These are phyloP conservation scores for Nyctalus aviator DNA, from an alignment of 2,797 vertebrate genomes.

Conservation along the genomic window DNA sequence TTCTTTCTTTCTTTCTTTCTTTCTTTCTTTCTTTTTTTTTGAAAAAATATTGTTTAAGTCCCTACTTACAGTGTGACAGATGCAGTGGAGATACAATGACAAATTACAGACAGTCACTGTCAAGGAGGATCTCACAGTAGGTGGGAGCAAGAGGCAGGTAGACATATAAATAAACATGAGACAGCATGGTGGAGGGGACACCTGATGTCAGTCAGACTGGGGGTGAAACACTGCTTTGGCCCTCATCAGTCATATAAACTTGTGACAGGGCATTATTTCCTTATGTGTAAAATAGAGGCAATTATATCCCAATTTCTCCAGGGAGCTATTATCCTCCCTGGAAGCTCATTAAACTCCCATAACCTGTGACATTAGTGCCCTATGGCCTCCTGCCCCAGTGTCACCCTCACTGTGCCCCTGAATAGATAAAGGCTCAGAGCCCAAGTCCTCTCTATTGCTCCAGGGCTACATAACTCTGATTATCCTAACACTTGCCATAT, in stretches of 20 bases:
- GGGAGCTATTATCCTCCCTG: neutral
- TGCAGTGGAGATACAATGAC: neutral
- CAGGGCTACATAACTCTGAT: neutral
- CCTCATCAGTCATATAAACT: neutral
- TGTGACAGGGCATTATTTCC: constrained; percentile 21
- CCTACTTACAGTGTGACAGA: constrained; percentile 13
- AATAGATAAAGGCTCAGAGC: neutral
- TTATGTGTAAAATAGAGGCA: constrained; percentile 9
- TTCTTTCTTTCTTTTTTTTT: neutral
- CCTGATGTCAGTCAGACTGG: neutral
- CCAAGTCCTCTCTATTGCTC: neutral
- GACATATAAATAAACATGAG: constrained; percentile 51
- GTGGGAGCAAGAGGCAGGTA: neutral
- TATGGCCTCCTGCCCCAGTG: rapidly evolving
- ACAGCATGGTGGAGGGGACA: neutral
- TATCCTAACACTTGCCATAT: neutral
- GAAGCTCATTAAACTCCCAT: neutral
- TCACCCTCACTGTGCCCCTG: neutral
- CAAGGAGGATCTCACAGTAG: neutral
- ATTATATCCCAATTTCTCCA: neutral
- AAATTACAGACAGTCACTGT: constrained; percentile 11
- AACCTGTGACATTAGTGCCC: neutral
- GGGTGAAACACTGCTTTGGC: neutral
- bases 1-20: neutral
- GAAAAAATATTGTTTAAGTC: neutral